Evolutionary conservation across 2,888 invertebrate genomes (phyloP), one percentile per base, ranked within the genome.

Genomic region (Drosophila mimetica): DNA sequence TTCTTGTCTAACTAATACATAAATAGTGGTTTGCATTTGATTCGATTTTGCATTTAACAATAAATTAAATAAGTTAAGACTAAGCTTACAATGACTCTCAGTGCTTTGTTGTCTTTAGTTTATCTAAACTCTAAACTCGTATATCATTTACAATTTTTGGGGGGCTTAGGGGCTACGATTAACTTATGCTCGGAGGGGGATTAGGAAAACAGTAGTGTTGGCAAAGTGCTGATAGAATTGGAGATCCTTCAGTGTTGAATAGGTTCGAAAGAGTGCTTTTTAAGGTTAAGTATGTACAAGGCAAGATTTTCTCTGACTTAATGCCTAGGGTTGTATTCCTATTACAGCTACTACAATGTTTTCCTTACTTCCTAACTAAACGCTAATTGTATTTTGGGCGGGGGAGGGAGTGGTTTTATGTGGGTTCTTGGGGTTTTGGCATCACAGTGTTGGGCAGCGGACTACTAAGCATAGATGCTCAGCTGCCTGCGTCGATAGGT

Each of bases 381-480:
- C 20, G 32, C 41, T 65, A 65, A 14, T 41, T 28, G 22, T 25
- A 9, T 34, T 18, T 14, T 22, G 8, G 34, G 37, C 13, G 22
- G 44, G 16, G 20, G 34, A 51, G 48, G 25, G 44, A 44, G 25
- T 16, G 22, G 7, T 2, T 20, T 5, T 16, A 72, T n/a, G 52
- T 14, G 32, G 36, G 46, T 7, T 37, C 22, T 64, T 11, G 37
- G 53, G 34, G 42, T 50, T 69, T 85, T 78, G 86, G 85, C 90
- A 90, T 90, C 90, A 90, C 90, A 90, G 90, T 90, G 70, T 42
- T 42, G 76, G 75, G 71, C 85, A 79, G 48, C 70, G 64, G 50
- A 37, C 86, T 90, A 90, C 88, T 90, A 90, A 81, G 90, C 90
- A 67, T 77, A 77, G 39, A 90, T 89, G 78, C 90, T 84, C 66